A percentile compares a stretch with the other conserved stretches of the same genome.
Conservation (phyloP, 2,797 vertebrate species). For the Artibeus jamaicensis region DNA sequence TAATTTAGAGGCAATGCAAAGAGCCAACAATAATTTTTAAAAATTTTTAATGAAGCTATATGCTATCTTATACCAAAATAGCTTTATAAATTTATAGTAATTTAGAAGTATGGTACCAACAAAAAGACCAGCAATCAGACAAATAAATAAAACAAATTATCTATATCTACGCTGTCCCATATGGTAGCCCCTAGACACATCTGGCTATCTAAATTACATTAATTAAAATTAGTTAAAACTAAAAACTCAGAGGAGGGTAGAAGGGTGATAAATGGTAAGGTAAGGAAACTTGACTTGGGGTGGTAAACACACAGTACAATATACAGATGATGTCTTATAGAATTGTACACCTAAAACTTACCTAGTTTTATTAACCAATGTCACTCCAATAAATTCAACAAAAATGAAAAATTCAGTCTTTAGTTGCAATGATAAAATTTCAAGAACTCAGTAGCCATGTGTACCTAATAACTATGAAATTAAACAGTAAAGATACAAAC, state of each 20-base stretch:
- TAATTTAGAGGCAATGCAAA: not conserved
- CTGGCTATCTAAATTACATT: not conserved
- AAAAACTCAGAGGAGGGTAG: no score
- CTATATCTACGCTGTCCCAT: not conserved
- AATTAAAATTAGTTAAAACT: not conserved
- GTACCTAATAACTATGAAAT: not conserved
- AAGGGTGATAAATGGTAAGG: no score
- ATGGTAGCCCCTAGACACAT: not conserved
- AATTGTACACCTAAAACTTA: no score
- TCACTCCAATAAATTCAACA: no score
- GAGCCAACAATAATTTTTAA: not conserved
- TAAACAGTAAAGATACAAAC: not conserved
- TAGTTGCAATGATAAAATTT: no score
- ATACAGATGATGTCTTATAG: no score
- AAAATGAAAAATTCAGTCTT: no score
- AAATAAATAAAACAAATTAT: not conserved
- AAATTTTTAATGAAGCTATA: not conserved
- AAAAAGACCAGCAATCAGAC: not conserved
- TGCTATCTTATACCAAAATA: not conserved
- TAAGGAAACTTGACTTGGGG: no score
- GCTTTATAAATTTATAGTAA: not conserved
- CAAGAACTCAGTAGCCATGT: not conserved
- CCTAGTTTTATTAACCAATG: not conserved
- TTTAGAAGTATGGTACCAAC: not conserved
- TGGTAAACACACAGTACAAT: no score